These are phyloP conservation scores for Onychorhynchus coronatus DNA, from an alignment of 2,113 vertebrate species.

Conservation along the genomic window DNA sequence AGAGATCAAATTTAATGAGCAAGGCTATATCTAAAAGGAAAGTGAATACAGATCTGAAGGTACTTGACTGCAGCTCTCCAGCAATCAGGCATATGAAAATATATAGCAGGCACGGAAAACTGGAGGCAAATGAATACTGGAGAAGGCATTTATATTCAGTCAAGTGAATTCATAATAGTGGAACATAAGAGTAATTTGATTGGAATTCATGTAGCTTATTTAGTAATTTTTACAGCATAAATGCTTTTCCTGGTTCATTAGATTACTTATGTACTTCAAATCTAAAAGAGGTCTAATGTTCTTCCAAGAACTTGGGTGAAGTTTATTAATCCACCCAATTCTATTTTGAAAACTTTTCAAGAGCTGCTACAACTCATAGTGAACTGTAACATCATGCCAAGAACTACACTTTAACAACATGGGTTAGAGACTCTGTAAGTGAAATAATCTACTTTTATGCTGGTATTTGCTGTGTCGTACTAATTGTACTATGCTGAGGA, in stretches of 20 bases:
- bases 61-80: not conserved
- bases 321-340: not conserved
- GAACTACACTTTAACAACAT: not conserved
- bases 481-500: not conserved
- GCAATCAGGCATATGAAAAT: constrained; percentile 1
- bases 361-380: not conserved
- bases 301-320: not conserved
- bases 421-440: not conserved
- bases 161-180: not conserved
- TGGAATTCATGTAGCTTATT: not conserved
- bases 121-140: not conserved
- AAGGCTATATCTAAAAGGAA: not conserved
- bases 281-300: not conserved
- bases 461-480: not conserved
- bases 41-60: not conserved
- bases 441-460: not conserved
- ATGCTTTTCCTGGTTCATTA: not conserved
- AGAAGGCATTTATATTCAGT: not conserved
- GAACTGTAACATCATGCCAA: not conserved
- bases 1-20: not conserved
- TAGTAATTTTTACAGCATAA: not conserved
- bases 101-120: not conserved
- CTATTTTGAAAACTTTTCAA: not conserved
- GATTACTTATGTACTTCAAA: not conserved
- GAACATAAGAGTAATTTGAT: not conserved